These are phyloP conservation scores for Corythornis vintsioides DNA, from an alignment of 2,113 vertebrate species.

Conservation along the genomic window DNA sequence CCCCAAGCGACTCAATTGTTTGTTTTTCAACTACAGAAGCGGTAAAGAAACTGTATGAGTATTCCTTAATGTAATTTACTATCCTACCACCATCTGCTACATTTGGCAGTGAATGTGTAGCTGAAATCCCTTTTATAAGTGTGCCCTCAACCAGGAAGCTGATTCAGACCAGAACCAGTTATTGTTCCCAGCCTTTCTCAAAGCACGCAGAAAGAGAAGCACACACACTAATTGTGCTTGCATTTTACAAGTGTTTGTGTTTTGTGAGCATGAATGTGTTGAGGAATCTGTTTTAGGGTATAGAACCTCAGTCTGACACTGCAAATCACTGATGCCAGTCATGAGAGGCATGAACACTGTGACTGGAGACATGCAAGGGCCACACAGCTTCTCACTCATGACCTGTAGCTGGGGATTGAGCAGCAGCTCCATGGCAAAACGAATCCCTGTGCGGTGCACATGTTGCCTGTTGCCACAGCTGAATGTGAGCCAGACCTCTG, in stretches of 20 bases:
- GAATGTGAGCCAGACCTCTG: not conserved
- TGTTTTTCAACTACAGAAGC: conserved; percentile 60
- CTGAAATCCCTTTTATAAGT: conserved; percentile 41
- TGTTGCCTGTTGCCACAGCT: not conserved
- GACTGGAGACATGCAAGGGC: fast-evolving
- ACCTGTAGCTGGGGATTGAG: fast-evolving
- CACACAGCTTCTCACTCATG: fast-evolving
- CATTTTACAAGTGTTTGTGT: not conserved
- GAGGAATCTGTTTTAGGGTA: not conserved
- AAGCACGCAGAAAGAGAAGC: not conserved
- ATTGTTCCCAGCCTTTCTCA: not conserved
- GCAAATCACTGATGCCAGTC: not conserved
- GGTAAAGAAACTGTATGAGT: conserved; percentile 64
- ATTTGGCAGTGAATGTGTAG: conserved; percentile 49
- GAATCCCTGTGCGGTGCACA: not conserved
- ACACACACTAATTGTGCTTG: not conserved
- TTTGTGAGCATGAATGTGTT: not conserved
- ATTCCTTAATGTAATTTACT: conserved; percentile 69
- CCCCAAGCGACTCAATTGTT: conserved; percentile 52
- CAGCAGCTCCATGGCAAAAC: fast-evolving
- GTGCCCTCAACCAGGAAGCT: conserved; percentile 58
- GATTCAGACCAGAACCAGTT: conserved; percentile 55
- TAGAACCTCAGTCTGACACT: not conserved
- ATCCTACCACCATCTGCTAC: conserved; percentile 64
- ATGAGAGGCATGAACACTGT: not conserved